Evolutionary conservation across 2,113 vertebrate genomes (phyloP), one percentile per base, ranked within the genome.

Genomic region (Oncorhynchus tshawytscha): DNA sequence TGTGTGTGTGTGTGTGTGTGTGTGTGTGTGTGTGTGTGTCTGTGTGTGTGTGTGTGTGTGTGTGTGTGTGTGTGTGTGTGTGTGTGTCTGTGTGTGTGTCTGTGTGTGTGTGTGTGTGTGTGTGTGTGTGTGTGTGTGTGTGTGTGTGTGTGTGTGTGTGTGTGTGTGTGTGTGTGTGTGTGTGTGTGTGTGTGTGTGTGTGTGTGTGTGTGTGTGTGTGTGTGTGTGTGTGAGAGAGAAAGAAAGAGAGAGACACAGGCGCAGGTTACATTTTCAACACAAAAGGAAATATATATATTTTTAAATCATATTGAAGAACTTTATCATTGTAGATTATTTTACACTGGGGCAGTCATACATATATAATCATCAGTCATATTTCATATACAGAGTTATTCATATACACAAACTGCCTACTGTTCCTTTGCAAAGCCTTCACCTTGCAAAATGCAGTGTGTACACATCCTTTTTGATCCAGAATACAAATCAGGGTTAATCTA

Each of bases 261-360:
- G 84, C 49, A 51, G 51, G 84, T 87, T 84, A 81, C 78, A 87
- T 93, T 92, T 92, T 95, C 94, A 96, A 95, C 96, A 97, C 96
- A 93, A 96, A 96, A 96, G 93, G 92, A 96, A 96, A 94, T 96
- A 92, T 98, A 96, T 96, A 39, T 39, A 8, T 39, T 94, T 87
- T 90, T 95, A 81, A 92, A 92, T 94, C 95, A 95, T 93, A 95
- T 89, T 94, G 89, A 94, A 93, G 92, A 93, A 93, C 93, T 90
- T 94, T 76, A 92, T 94, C 39, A 45, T 12, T 92, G 81, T 85
- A 92, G 92, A 95, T 91, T 92, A 94, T 95, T 96, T 95, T 96
- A 96, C 94, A 97, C 95, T 95, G 89, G 75, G 93, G 93, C 93
- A 94, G 90, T 94, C 82, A 92, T 92, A 86, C 92, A 45, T 34